Conservation (phyloP, 2,797 vertebrate species). For the Luscinia luscinia region DNA sequence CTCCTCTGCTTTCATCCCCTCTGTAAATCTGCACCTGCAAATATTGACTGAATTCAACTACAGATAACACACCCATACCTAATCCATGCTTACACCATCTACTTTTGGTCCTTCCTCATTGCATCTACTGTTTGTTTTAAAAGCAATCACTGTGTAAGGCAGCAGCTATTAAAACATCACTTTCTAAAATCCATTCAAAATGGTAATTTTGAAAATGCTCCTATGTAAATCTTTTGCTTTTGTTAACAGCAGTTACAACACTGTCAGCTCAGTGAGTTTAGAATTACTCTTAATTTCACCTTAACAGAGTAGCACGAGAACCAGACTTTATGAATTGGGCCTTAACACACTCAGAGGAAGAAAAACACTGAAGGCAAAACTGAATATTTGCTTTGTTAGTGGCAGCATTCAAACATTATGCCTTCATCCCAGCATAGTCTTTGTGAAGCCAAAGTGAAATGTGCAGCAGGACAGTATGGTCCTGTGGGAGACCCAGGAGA, state of each 20-base stretch:
- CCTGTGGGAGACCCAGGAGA: neutral
- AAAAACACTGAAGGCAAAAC: neutral
- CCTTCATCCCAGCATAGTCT: neutral
- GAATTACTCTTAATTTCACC: neutral
- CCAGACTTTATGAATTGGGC: neutral
- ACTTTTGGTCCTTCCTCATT: neutral
- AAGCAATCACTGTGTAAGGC: neutral
- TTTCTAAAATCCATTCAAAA: neutral
- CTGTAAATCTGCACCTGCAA: neutral
- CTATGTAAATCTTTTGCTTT: neutral
- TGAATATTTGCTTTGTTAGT: neutral
- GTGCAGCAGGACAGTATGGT: neutral
- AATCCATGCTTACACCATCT: neutral
- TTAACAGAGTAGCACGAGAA: neutral
- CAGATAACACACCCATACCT: neutral
- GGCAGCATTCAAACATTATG: neutral
- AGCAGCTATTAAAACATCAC: neutral
- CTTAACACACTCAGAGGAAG: neutral
- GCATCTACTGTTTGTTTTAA: neutral
- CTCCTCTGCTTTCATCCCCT: neutral
- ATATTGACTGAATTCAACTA: neutral
- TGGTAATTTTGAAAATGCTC: neutral
- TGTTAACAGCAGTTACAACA: neutral
- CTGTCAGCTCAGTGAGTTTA: neutral
- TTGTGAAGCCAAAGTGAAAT: neutral